Evolutionary conservation across 2,113 vertebrate genomes (phyloP).

Genomic region (Eira barbara): DNA sequence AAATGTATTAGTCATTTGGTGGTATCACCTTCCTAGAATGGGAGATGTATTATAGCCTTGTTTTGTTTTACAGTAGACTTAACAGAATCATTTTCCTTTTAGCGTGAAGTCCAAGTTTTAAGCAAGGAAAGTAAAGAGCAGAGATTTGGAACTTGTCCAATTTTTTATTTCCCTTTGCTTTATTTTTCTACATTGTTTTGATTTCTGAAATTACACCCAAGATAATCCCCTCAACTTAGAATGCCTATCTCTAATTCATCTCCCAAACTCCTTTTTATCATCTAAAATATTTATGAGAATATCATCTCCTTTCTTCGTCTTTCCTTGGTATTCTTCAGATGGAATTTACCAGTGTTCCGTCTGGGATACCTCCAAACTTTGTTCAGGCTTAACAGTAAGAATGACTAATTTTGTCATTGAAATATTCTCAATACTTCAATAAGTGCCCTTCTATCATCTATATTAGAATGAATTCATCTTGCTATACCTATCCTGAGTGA

Average conservation of each 20-base stretch:
- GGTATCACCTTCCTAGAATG: not conserved
- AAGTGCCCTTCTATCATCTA: not conserved
- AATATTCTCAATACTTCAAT: not conserved
- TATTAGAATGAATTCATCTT: not conserved
- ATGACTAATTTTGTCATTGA: not conserved
- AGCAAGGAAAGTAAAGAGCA: not conserved
- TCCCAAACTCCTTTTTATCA: not conserved
- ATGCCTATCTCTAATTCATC: fast-evolving
- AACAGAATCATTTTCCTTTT: not conserved
- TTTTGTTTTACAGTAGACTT: not conserved
- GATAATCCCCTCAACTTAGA: not conserved
- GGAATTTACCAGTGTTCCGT: not conserved
- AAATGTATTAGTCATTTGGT: not conserved
- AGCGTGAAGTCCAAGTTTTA: not conserved
- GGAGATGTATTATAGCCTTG: not conserved
- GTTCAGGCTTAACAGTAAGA: not conserved
- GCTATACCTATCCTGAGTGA: not conserved
- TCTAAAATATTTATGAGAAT: not conserved
- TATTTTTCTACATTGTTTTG: not conserved
- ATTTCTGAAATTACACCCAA: not conserved
- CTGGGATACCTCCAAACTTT: not conserved
- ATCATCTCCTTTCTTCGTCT: not conserved
- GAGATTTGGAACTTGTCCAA: not conserved
- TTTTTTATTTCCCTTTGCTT: not conserved
- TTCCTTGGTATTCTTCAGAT: not conserved